Evolutionary conservation across 2,113 vertebrate genomes (phyloP), one percentile per base, ranked within the genome.

Genomic region (Pangasianodon hypophthalmus): DNA sequence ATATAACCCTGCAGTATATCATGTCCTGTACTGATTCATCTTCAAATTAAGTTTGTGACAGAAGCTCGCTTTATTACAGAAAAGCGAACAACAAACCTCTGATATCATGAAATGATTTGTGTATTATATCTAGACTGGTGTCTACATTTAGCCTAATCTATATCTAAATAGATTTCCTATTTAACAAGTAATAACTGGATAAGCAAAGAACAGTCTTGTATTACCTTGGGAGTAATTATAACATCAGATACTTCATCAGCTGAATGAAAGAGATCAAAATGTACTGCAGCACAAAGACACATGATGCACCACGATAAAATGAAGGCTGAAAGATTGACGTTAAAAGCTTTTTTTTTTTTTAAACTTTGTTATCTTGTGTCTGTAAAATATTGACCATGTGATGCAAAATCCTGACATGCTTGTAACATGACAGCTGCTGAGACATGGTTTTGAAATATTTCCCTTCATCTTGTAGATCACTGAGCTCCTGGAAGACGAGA

Each of bases 401-500:
- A 80, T 29, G 0, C 32, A 77, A 84, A 56, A n/a, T 73, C 32
- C 18, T 54, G 18, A n/a, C 60, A 46, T 88, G 67, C 10, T 82
- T 56, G 8, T 80, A 11, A 80, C 13, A 79, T 48, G 54, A 26
- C 19, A 29, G 21, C 41, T 8, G 46, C 26, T 82, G 13, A 32
- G 46, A 29, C 24, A 4, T 0, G 0, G 13, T 41, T 8, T 56
- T 88, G n/a, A 81, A 58, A 56, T 67, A n/a, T 89, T 89, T 75
- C 37, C 77, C 67, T 4, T 26, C 58, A 32, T 84, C 8, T 16
- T 32, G 8, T 46, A 99, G 98, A 97, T 98, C 95, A 98, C 97
- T 87, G 98, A 98, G 95, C 96, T 99, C 92, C 94, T 98, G 93
- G 98, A 98, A 85, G 97, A 98, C 93, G 97, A 98, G 91, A 98